Evolutionary conservation across 2,113 vertebrate genomes (phyloP).

Genomic region (Vidua macroura): DNA sequence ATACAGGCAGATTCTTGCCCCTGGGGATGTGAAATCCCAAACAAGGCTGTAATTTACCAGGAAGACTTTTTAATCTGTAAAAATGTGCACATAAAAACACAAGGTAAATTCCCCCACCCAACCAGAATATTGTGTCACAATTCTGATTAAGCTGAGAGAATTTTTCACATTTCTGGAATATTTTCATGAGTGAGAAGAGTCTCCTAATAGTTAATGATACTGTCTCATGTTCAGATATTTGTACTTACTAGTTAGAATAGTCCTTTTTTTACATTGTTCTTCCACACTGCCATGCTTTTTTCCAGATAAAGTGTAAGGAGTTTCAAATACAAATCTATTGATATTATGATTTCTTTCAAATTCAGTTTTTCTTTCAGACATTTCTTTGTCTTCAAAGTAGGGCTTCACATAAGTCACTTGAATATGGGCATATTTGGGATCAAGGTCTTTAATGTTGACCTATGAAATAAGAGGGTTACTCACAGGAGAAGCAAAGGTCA

Average conservation of each 20-base stretch:
- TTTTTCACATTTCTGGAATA: background rate
- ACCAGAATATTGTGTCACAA: background rate
- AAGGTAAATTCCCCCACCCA: background rate
- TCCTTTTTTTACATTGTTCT: constrained; percentile 94
- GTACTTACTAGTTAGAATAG: constrained; percentile 86
- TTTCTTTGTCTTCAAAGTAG: constrained; percentile 94
- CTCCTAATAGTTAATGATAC: background rate
- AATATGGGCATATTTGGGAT: constrained; percentile 89
- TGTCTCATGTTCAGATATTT: background rate
- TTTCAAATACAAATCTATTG: constrained; percentile 92
- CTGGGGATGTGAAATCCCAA: background rate
- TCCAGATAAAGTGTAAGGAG: constrained; percentile 92
- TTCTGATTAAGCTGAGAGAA: background rate
- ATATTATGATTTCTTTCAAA: constrained; percentile 97
- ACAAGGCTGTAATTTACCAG: background rate
- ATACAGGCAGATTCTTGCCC: background rate
- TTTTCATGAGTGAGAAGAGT: constrained; percentile 7
- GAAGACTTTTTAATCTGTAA: background rate
- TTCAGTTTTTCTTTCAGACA: constrained; percentile 86
- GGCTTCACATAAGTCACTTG: constrained; percentile 97
- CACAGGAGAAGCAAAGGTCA: background rate
- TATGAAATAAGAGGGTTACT: constrained; percentile 41
- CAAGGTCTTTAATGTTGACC: constrained; percentile 92
- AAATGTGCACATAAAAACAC: background rate
- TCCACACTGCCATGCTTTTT: constrained; percentile 95